Percentiles rank a stretch among this genome's conserved stretches.
These are phyloP conservation scores for Iguana delicatissima DNA, from an alignment of 2,797 vertebrate species.

Conservation along the genomic window DNA sequence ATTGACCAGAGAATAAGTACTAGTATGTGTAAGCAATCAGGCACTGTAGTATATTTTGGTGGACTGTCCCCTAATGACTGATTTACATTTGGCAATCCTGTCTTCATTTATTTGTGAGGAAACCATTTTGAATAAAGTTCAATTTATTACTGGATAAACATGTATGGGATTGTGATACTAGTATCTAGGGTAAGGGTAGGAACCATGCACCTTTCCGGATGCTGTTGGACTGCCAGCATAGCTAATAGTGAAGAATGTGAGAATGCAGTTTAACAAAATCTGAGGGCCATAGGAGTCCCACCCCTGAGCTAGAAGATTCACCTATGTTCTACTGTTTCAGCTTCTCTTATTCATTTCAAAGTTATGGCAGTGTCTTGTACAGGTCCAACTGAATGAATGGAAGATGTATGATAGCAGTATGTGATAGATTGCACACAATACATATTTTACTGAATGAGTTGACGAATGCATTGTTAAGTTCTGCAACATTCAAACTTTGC, in stretches of 20 bases:
- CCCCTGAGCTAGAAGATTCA: too few relatives aligned
- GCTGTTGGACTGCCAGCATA: too few relatives aligned
- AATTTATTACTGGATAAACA: neutral
- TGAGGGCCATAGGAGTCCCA: too few relatives aligned
- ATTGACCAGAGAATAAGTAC: neutral
- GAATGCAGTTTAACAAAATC: too few relatives aligned
- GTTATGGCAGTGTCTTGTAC: neutral
- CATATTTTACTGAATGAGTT: neutral
- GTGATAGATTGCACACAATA: neutral
- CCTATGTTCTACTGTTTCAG: neutral
- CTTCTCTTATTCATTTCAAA: neutral
- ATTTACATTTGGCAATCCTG: neutral
- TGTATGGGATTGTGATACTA: neutral
- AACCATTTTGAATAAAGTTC: neutral
- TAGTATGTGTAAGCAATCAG: neutral
- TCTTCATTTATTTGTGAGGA: neutral
- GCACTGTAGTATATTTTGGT: neutral
- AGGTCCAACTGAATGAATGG: neutral
- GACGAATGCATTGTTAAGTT: neutral
- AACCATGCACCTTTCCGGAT: too few relatives aligned
- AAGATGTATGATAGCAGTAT: neutral
- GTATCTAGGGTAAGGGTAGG: neutral
- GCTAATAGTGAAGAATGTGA: too few relatives aligned
- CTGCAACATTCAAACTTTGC: constrained; percentile 5
- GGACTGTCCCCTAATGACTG: neutral